Evolutionary conservation across 2,888 invertebrate genomes (phyloP).

Genomic region (Matsumyia berberina): DNA sequence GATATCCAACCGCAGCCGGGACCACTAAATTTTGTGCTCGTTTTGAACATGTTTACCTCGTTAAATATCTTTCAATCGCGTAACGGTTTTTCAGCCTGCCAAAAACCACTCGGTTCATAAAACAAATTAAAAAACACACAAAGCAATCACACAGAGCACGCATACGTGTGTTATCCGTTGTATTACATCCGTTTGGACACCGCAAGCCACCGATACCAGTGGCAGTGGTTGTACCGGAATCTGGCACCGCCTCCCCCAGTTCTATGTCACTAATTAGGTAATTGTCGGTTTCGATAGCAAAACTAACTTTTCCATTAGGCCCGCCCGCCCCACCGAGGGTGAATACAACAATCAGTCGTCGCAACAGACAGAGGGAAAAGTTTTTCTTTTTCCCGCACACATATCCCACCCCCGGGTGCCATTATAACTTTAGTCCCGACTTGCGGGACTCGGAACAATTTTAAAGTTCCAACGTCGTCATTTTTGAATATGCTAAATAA

Average conservation of each 20-base stretch:
- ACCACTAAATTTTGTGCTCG: conserved; percentile 31
- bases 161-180: conserved; percentile 57
- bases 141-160: neutral
- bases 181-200: conserved; percentile 59
- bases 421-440: conserved; percentile 55
- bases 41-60: conserved; percentile 59
- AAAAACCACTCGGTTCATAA: conserved; percentile 36
- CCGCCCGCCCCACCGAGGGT: neutral
- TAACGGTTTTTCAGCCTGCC: neutral
- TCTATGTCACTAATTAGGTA: conserved; percentile 68
- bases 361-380: conserved; percentile 45
- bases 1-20: conserved; percentile 30
- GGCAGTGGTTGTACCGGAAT: conserved; percentile 13
- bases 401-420: conserved; percentile 58
- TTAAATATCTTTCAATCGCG: conserved; percentile 56
- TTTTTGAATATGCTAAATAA: conserved; percentile 74
- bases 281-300: conserved; percentile 75
- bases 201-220: conserved; percentile 30
- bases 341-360: conserved; percentile 51
- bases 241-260: neutral
- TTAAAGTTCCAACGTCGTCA: conserved; percentile 70
- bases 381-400: conserved; percentile 21
- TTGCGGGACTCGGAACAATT: conserved; percentile 52
- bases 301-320: conserved; percentile 62
- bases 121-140: conserved; percentile 34